Evolutionary conservation across 2,888 invertebrate species (phyloP).

Genomic region (Eudemis profundana): DNA sequence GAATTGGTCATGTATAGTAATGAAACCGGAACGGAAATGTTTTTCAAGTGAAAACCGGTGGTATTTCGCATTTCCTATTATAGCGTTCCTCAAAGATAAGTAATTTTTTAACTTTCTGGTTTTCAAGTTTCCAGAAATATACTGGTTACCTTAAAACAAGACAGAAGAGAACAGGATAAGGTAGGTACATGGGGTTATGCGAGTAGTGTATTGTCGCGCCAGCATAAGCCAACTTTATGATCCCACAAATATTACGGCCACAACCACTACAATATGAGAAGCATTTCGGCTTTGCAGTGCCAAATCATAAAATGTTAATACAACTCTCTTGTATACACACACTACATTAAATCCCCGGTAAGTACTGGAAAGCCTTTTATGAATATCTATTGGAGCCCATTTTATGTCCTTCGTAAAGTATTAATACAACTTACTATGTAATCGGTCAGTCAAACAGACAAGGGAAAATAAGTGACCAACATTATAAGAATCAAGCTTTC

Average conservation of each 20-base stretch:
- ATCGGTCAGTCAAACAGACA: background rate
- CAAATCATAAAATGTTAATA: slow-evolving; percentile 66
- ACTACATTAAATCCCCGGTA: slow-evolving; percentile 56
- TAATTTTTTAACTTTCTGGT: slow-evolving; percentile 23
- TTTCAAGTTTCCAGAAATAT: slow-evolving; percentile 17
- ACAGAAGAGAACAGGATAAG: slow-evolving; percentile 4
- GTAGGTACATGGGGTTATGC: background rate
- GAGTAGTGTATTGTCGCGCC: slow-evolving; percentile 14
- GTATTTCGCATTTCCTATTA: slow-evolving; percentile 1
- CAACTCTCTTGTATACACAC: slow-evolving; percentile 62
- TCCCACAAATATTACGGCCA: slow-evolving; percentile 56
- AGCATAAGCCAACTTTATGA: slow-evolving; percentile 47
- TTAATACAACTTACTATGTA: background rate
- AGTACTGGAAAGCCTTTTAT: slow-evolving; percentile 29
- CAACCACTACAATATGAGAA: slow-evolving; percentile 58
- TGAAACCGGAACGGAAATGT: slow-evolving; percentile 37
- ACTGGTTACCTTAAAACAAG: slow-evolving; percentile 36
- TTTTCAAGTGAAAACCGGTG: slow-evolving; percentile 27
- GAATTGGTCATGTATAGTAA: slow-evolving; percentile 53
- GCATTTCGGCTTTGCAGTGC: slow-evolving; percentile 46
- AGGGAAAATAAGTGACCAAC: too few species aligned
- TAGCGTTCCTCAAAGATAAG: background rate
- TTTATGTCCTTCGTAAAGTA: background rate
- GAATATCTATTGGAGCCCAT: slow-evolving; percentile 21
- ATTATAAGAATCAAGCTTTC: too few species aligned